These are phyloP conservation scores for Eleutherodactylus coqui DNA, from an alignment of 2,797 vertebrate genomes.

Conservation along the genomic window DNA sequence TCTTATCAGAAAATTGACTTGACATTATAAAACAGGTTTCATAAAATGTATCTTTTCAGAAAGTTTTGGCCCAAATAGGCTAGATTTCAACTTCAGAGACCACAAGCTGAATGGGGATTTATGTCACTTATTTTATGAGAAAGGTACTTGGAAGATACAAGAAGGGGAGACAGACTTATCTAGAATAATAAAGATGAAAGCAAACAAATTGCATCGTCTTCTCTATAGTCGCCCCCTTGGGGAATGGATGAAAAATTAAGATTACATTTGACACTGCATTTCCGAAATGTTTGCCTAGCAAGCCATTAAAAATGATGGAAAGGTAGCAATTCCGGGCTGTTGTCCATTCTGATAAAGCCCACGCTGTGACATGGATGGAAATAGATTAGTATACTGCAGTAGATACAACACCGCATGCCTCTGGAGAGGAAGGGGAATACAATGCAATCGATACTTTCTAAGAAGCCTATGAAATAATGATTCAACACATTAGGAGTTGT, in stretches of 20 bases:
- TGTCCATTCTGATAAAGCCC: conserved; percentile 13
- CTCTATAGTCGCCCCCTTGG: background rate
- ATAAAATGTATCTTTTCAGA: background rate
- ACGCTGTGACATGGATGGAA: conserved; percentile 22
- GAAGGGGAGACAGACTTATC: background rate
- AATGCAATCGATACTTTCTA: background rate
- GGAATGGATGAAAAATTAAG: background rate
- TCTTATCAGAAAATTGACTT: background rate
- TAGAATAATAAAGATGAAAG: background rate
- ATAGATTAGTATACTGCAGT: conserved; percentile 26
- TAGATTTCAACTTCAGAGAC: background rate
- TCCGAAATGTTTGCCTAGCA: background rate
- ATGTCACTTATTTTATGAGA: background rate
- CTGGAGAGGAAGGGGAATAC: background rate
- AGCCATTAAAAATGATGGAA: conserved; percentile 10
- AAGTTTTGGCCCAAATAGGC: background rate
- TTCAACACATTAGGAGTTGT: background rate
- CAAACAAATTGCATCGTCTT: background rate
- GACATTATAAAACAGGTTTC: background rate
- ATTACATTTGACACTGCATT: conserved; percentile 26
- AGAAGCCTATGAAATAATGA: background rate
- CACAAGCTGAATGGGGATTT: background rate
- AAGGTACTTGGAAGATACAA: background rate
- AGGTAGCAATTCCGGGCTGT: background rate
- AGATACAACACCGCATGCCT: background rate